phyloP scores from a whole-genome alignment of 2,113 vertebrate species.

The Anoplopoma fimbria region DNA sequence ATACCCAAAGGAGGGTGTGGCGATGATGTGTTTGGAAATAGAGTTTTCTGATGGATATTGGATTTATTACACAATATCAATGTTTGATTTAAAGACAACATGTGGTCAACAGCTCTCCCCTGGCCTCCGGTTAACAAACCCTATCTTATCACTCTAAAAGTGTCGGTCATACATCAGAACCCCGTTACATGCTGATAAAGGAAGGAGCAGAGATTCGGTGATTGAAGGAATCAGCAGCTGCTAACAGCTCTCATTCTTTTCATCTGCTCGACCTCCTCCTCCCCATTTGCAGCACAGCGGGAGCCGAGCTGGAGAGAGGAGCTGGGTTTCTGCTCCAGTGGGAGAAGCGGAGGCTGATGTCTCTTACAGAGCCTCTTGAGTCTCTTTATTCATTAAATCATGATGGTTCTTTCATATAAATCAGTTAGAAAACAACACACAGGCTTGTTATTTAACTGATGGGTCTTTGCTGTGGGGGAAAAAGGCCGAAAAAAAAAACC shows the following conservation, averaged over 20 bases:
- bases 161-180: conserved; percentile 46
- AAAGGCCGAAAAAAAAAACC: neutral
- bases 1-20: neutral
- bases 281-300: conserved; percentile 70
- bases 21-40: neutral
- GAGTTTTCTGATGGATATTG: neutral
- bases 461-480: neutral
- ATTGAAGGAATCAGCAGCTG: conserved; percentile 65
- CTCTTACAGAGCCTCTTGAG: neutral
- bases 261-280: conserved; percentile 55
- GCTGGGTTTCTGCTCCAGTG: neutral
- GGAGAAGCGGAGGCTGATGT: conserved; percentile 39
- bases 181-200: conserved; percentile 62
- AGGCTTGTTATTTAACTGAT: no score
- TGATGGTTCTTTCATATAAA: neutral
- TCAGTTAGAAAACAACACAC: neutral
- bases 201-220: conserved; percentile 12
- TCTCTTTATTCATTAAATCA: neutral
- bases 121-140: neutral
- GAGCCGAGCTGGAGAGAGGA: conserved; percentile 42
- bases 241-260: conserved; percentile 43
- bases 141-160: conserved; percentile 30
- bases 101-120: neutral
- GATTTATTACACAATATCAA: neutral
- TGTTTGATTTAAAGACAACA: neutral